Evolutionary conservation across 2,888 invertebrate species (phyloP).

Genomic region (Drosophila anomelani): DNA sequence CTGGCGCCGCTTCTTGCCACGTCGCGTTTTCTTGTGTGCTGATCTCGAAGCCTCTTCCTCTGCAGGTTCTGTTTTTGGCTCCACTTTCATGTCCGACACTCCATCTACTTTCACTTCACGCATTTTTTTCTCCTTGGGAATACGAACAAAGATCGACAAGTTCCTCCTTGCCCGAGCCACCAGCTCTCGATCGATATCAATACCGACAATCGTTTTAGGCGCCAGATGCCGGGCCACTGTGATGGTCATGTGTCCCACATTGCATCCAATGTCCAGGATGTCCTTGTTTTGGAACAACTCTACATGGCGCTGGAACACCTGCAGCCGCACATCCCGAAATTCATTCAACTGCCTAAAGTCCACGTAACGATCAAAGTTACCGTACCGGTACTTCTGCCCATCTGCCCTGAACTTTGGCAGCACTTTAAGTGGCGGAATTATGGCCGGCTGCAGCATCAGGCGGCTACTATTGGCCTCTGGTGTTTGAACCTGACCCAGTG

Average conservation of each 20-base stretch:
- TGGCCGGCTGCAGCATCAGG: conserved; percentile 55
- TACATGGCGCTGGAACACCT: conserved; percentile 90
- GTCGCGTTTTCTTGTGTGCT: conserved; percentile 63
- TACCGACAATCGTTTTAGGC: conserved; percentile 94
- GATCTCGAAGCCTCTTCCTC: conserved; percentile 15
- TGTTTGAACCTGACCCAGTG: background rate
- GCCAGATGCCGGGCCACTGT: conserved; percentile 94
- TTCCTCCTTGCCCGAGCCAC: conserved; percentile 87
- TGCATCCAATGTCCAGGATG: conserved; percentile 98
- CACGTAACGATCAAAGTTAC: conserved; percentile 98
- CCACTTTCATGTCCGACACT: background rate
- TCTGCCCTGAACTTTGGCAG: conserved; percentile 88
- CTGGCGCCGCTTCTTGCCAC: conserved; percentile 66
- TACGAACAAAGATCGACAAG: conserved; percentile 82
- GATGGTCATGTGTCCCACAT: conserved; percentile 97
- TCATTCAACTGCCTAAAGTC: conserved; percentile 95
- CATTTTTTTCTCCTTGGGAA: conserved; percentile 68
- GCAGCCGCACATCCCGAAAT: conserved; percentile 93
- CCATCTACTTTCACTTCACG: conserved; percentile 38
- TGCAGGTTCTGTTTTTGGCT: background rate
- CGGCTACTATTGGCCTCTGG: conserved; percentile 2
- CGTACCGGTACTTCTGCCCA: conserved; percentile 94
- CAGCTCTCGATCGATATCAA: conserved; percentile 96
- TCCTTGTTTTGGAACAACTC: conserved; percentile 95
- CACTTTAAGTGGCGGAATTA: conserved; percentile 64